phyloP scores from a whole-genome alignment of 2,888 invertebrate genomes.

The Hydrotaea diabolus region DNA sequence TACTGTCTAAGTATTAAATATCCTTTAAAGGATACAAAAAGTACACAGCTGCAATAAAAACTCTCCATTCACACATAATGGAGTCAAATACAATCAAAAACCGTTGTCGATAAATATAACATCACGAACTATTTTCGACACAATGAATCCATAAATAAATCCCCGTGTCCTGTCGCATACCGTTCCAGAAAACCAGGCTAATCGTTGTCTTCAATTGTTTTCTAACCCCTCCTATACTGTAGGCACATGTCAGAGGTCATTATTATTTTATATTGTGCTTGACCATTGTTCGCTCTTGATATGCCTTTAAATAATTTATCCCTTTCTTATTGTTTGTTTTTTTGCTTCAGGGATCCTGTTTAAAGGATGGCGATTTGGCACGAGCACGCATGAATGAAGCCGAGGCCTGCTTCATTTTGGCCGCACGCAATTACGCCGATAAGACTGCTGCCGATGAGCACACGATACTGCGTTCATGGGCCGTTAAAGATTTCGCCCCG shows the following conservation, averaged over 20 bases:
- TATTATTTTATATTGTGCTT: no score
- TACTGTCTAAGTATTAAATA: no score
- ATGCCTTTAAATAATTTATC: background rate
- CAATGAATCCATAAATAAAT: background rate
- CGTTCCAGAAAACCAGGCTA: background rate
- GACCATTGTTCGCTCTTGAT: background rate
- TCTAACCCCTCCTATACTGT: no score
- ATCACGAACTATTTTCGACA: background rate
- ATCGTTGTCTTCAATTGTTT: background rate
- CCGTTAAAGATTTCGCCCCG: slow-evolving; percentile 98
- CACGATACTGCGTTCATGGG: slow-evolving; percentile 94
- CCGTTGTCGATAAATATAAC: no score
- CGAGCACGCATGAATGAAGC: slow-evolving; percentile 98
- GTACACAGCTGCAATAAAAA: no score
- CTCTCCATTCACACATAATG: no score
- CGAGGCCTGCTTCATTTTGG: slow-evolving; percentile 97
- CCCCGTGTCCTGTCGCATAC: no score
- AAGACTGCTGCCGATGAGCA: slow-evolving; percentile 95
- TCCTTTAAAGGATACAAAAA: no score
- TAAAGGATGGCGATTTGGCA: slow-evolving; percentile 97
- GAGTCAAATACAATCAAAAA: no score
- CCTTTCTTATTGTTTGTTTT: background rate
- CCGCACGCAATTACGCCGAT: slow-evolving; percentile 97
- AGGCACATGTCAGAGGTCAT: no score
- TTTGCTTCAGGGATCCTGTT: slow-evolving; percentile 91